A percentile compares a stretch with the other conserved stretches of the same genome.
Conservation (phyloP, 2,113 vertebrate genomes). For the Brevimyrus niger region DNA sequence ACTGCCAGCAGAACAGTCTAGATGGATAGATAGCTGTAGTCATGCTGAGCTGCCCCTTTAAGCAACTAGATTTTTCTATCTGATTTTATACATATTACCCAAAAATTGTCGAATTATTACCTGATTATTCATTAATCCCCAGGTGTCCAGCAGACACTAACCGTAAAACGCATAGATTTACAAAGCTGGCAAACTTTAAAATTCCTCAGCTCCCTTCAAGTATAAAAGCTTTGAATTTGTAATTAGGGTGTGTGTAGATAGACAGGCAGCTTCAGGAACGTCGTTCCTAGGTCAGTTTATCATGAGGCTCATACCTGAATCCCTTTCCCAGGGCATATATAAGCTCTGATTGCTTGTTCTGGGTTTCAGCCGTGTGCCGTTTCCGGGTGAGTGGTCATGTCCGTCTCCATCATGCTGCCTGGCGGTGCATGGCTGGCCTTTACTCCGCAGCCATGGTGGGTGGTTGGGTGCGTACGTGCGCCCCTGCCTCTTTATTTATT, state of each 20-base stretch:
- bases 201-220: neutral
- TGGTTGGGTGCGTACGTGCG: neutral
- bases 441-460: neutral
- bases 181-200: neutral
- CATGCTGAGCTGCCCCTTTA: neutral
- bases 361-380: neutral
- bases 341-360: neutral
- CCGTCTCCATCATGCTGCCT: conserved; percentile 17
- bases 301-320: neutral
- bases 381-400: neutral
- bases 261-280: neutral
- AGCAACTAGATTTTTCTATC: neutral
- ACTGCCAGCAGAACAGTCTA: neutral
- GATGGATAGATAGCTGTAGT: neutral
- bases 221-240: neutral
- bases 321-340: neutral
- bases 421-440: conserved; percentile 3
- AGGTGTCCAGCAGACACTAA: neutral
- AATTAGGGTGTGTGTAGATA: neutral
- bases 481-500: neutral
- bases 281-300: neutral
- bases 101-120: neutral
- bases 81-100: neutral
- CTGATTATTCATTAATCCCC: neutral
- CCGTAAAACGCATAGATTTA: neutral